These are phyloP conservation scores for Cyrtodaria siliqua DNA, from an alignment of 2,888 invertebrate species.

Conservation along the genomic window DNA sequence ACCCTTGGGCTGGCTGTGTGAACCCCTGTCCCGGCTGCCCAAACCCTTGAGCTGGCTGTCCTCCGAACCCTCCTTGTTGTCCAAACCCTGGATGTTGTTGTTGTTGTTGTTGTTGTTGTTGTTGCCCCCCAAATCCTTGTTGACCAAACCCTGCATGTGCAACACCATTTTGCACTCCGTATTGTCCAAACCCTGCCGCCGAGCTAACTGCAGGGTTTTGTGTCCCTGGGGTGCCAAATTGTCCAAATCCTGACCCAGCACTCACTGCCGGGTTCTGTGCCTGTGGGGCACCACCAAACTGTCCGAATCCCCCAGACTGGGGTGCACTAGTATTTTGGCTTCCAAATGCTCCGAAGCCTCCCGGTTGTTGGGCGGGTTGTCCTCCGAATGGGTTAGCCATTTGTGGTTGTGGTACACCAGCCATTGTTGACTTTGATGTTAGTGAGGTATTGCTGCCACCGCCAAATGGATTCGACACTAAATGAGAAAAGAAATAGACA, in stretches of 20 bases:
- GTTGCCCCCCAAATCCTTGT: conserved; percentile 57
- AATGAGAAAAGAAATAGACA: not conserved
- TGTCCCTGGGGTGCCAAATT: conserved; percentile 39
- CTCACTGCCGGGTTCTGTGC: not conserved
- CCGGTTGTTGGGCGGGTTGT: conserved; percentile 26
- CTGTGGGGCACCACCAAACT: no score
- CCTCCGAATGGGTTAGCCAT: conserved; percentile 70
- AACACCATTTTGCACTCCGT: conserved; percentile 74
- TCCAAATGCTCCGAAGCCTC: conserved; percentile 59
- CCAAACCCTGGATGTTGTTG: conserved; percentile 41
- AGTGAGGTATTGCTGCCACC: conserved; percentile 44
- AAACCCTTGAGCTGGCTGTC: conserved; percentile 27
- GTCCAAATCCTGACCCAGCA: conserved; percentile 61
- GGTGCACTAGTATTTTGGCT: conserved; percentile 27
- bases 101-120: conserved; percentile 8
- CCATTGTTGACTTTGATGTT: conserved; percentile 40
- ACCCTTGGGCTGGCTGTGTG: conserved; percentile 32
- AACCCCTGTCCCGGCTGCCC: not conserved
- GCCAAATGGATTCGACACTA: conserved; percentile 72
- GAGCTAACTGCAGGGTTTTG: conserved; percentile 23
- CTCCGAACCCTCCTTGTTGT: conserved; percentile 41
- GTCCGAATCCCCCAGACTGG: conserved; percentile 37
- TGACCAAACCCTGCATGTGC: conserved; percentile 26
- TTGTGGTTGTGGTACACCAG: conserved; percentile 27
- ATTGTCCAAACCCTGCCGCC: conserved; percentile 62